Evolutionary conservation across 2,797 vertebrate genomes (phyloP), one percentile per base, ranked within the genome.

Genomic region (Leuciscus waleckii): DNA sequence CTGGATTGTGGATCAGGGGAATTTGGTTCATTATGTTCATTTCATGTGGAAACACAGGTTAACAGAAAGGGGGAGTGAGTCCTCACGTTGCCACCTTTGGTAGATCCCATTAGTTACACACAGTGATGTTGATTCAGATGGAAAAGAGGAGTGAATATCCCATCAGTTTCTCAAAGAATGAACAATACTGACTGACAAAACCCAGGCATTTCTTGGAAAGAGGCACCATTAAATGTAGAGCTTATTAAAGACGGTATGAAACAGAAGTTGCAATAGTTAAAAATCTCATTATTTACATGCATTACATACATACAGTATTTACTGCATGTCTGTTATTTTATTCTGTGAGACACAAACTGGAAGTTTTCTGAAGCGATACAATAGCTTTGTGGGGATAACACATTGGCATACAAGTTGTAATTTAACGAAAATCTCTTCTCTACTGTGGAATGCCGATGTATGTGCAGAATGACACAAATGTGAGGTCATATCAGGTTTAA

Each of bases 21-120:
- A 26, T 81, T 81, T 58, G 21, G 17, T 70, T 41, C 35, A 81
- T 81, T 70, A 70, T 21, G 13, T 54, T 54, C 13, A 67, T 69
- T 77, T 69, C n/a, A 63, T 84, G 43, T 56, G n/a, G 7, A 67
- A 39, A 56, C 13, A 54, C 29, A 75, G 70, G 71, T 76, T 76
- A 65, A 78, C 32, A 21, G 9, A 81, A 70, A 56, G 17, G 32
- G 35, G 21, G 4, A 58, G 14, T 78, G 26, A 49, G 37, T 58
- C 11, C 2, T 43, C 63, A 84, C 26, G 26, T 69, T 77, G 16
- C 7, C 35, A 16, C 6, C 29, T 70, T 17, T 68, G 35, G 70
- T 39, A 39, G 23, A 82, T 82, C 14, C 26, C 19, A 11, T 71
- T 69, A 79, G 56, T 63, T 43, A n/a, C 7, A 69, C 65, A 35